phyloP scores from a whole-genome alignment of 2,888 invertebrate genomes.

The Heliconius erato region DNA sequence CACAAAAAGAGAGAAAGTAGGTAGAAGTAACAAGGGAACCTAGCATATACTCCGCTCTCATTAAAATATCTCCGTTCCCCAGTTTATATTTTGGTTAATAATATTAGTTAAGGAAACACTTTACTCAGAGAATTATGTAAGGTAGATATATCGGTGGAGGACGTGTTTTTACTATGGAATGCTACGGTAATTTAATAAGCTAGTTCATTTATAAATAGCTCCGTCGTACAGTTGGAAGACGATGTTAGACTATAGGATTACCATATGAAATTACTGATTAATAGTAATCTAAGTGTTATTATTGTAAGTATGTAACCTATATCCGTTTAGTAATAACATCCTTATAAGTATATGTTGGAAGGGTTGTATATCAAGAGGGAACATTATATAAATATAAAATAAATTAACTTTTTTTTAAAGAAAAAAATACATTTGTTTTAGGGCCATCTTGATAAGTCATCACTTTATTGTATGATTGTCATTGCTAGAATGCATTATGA shows the following conservation, averaged over 20 bases:
- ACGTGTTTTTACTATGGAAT: slow-evolving; percentile 15
- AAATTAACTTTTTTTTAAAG: neutral
- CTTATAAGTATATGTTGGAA: neutral
- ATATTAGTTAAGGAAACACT: neutral
- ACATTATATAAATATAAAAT: neutral
- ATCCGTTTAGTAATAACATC: slow-evolving; percentile 8
- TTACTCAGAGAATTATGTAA: neutral
- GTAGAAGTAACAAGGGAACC: no score
- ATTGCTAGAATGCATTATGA: no score
- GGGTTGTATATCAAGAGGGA: neutral
- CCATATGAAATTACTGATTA: slow-evolving; percentile 17
- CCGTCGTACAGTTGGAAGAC: neutral
- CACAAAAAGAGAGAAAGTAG: no score
- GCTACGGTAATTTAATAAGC: slow-evolving; percentile 21
- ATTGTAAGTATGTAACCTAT: slow-evolving; percentile 1
- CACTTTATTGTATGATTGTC: no score
- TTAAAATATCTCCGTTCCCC: no score
- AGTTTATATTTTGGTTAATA: neutral
- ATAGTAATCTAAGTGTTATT: slow-evolving; percentile 8
- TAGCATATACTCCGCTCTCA: no score
- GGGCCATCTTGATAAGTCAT: no score
- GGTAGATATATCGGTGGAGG: neutral
- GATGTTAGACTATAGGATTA: neutral
- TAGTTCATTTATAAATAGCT: slow-evolving; percentile 23
- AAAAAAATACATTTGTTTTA: neutral